Evolutionary conservation across 2,113 vertebrate species (phyloP).

Genomic region (Illadopsis cleaveri): DNA sequence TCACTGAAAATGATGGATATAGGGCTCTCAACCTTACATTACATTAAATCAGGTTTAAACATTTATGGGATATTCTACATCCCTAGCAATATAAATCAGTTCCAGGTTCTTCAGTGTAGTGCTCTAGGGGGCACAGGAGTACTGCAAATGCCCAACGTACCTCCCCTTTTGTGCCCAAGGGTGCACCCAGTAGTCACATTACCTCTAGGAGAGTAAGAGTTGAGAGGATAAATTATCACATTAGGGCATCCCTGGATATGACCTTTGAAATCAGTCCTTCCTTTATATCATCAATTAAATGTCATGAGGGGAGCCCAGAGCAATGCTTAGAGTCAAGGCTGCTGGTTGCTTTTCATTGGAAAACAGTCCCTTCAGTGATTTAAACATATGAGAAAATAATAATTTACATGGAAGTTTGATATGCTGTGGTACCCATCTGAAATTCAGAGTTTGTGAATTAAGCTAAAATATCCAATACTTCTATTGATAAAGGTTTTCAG

Average conservation of each 20-base stretch:
- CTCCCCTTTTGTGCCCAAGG: neutral
- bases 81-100: neutral
- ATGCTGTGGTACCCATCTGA: neutral
- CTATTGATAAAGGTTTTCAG: neutral
- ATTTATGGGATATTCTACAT: neutral
- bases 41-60: neutral
- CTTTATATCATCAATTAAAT: neutral
- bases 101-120: neutral
- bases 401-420: neutral
- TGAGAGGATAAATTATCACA: neutral
- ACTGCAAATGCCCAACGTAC: neutral
- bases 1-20: neutral
- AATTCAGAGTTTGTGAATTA: neutral
- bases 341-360: neutral
- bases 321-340: neutral
- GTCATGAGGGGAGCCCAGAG: neutral
- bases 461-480: neutral
- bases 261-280: neutral
- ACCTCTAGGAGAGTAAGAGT: neutral
- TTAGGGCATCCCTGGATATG: neutral
- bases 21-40: neutral
- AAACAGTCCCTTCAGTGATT: neutral
- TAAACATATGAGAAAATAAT: neutral
- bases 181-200: neutral
- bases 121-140: conserved; percentile 36